These are phyloP conservation scores for Drosophila pseudotakahashii DNA, from an alignment of 2,888 invertebrate genomes.

Conservation along the genomic window DNA sequence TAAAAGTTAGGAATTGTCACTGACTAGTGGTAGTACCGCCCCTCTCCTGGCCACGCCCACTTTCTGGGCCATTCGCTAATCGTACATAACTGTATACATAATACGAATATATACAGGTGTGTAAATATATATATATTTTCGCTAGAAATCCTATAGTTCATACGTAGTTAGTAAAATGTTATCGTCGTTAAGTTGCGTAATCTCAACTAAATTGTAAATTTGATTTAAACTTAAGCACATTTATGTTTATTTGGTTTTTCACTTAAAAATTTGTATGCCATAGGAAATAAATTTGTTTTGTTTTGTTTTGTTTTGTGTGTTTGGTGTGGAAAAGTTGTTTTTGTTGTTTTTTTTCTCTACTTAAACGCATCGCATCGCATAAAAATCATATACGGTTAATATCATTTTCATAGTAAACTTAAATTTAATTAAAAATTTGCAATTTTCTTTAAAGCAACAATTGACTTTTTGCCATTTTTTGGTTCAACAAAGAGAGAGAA, in stretches of 20 bases:
- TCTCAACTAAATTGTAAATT: slow-evolving; percentile 79
- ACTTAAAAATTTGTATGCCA: slow-evolving; percentile 69
- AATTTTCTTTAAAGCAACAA: slow-evolving; percentile 62
- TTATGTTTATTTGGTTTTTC: slow-evolving; percentile 49
- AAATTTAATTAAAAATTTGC: slow-evolving; percentile 36
- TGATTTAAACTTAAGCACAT: slow-evolving; percentile 79
- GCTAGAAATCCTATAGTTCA: slow-evolving; percentile 48
- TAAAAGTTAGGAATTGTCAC: background rate
- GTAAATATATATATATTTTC: slow-evolving; percentile 46
- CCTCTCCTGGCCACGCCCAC: slow-evolving; percentile 45
- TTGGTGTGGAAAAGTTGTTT: slow-evolving; percentile 35
- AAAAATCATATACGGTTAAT: slow-evolving; percentile 55
- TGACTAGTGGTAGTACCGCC: slow-evolving; percentile 12
- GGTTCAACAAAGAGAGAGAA: slow-evolving; percentile 45
- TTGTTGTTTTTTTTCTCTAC: slow-evolving; percentile 22
- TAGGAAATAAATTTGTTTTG: slow-evolving; percentile 68
- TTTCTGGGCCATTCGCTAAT: slow-evolving; percentile 58
- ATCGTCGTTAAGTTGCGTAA: slow-evolving; percentile 65
- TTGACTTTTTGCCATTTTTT: slow-evolving; percentile 37
- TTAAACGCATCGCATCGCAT: slow-evolving; percentile 49
- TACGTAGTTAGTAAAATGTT: slow-evolving; percentile 46
- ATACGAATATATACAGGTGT: slow-evolving; percentile 26
- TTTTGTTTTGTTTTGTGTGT: slow-evolving; percentile 32
- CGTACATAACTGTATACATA: slow-evolving; percentile 54
- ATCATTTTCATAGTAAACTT: slow-evolving; percentile 54